Evolutionary conservation across 2,888 invertebrate species (phyloP), one percentile per base, ranked within the genome.

Genomic region (Koerneria pararmatus): DNA sequence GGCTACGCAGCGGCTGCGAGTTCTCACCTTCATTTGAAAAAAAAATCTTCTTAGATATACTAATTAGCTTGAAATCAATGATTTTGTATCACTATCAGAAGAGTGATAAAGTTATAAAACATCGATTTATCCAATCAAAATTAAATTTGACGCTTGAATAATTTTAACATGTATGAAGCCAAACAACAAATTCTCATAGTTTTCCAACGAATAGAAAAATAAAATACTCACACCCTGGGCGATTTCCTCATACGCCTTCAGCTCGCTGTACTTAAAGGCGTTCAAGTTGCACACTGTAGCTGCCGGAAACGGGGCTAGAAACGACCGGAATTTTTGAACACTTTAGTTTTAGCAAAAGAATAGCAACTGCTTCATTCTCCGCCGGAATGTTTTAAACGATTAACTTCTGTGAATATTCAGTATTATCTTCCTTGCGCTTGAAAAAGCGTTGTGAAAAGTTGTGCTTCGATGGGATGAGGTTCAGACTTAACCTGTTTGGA

Each of bases 221-320:
- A 51, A 1, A 41, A 51, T 48, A 69, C 71, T 51, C 48, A 78
- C 78, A 5, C 82, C 80, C 49, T 79, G 74, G 51, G 72, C 75
- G 27, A 81, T 78, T 61, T 82, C 80, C 41, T 82, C 71, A 57
- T 76, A 82, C 62, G 78, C 72, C 41, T 72, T 73, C 15, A 81
- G 69, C 66, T 82, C 77, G 58, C 79, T 79, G 58, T 70, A 69
- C 60, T 81, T 81, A 66, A 78, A 80, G 22, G 79, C 73, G 67
- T 81, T 82, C 49, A 82, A 68, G 67, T 80, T 80, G 58, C 80
- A 80, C 15, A 80, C 69, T 4, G 80, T 80, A 5, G 80, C 81
- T 1, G 80, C 81, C 5, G 80, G 80, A 56, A 80, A 81, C 1
- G 79, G 79, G 8, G 79, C 74, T 61, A 54, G 46, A 74, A 60